Evolutionary conservation across 92 coral and sea anemone species (phyloP), one percentile per base, ranked within the genome.

Genomic region (Parazoanthus atlanticus): DNA sequence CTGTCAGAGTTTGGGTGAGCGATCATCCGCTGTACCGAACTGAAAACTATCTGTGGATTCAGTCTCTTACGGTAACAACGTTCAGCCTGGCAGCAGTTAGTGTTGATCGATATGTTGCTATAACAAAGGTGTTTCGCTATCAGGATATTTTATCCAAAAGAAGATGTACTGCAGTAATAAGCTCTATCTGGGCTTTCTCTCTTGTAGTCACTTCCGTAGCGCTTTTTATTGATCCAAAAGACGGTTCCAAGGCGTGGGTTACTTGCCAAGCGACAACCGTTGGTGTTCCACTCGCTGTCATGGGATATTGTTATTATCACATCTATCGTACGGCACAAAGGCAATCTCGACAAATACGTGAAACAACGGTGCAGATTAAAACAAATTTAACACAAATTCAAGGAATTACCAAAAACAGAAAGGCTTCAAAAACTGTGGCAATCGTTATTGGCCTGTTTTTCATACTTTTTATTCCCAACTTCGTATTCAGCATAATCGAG

Each of bases 31-130:
- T 91, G 64, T 91, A 91, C 74, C 41, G 31, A n/a, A 77, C 80
- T 25, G 93, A 91, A 70, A 91, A 89, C 88, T 89, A 89, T 31
- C 69, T 89, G 11, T 89, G 91, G 91, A 84, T 89, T 28, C 91
- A 89, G 65, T 56, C 88, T 25, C 85, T 89, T 33, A 89, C 91
- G 4, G 38, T 36, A 36, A 2, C 38, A 36, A 36, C 38, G 38
- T 36, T 36, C 38, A 36, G 38, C 4, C 58, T 89, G 65, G 80
- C 78, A 17, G 67, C 77, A 3, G 69, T 89, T 28, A 89, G 91
- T 32, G 52, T 89, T 41, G 91, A 89, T 13, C 84, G 91, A 26
- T 89, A 89, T 38, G 23, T 89, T 21, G 85, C 88, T 36, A 36
- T 36, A 36, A 36, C 38, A 36, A 36, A 0, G 38, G 38, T 36